phyloP scores from a whole-genome alignment of 2,113 vertebrate species.

The Narcine bancroftii region DNA sequence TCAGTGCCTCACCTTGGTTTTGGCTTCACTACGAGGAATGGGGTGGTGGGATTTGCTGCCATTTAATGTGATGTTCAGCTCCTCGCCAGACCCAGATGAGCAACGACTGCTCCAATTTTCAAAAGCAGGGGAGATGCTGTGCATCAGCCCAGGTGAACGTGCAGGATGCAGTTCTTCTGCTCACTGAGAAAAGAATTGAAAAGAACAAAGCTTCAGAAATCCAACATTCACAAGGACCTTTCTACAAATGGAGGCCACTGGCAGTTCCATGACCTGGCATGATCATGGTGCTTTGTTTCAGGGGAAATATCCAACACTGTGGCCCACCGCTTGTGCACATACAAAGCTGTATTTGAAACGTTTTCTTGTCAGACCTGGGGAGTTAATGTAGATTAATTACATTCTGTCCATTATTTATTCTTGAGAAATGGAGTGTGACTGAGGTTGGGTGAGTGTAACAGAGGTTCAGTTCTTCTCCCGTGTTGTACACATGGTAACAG shows the following conservation, averaged over 20 bases:
- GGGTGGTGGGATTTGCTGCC: not conserved
- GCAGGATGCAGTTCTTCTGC: not conserved
- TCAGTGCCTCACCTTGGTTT: too few relatives aligned
- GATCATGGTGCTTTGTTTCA: too few relatives aligned
- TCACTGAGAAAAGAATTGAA: not conserved
- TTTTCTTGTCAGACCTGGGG: not conserved
- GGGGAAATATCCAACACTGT: not conserved
- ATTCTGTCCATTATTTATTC: slow-evolving; percentile 21
- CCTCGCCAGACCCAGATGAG: not conserved
- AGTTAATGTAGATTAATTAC: not conserved
- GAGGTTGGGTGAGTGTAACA: not conserved
- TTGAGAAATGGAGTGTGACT: not conserved
- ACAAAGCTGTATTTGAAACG: not conserved
- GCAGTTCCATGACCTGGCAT: not conserved
- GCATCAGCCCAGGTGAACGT: not conserved
- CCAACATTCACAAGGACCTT: not conserved
- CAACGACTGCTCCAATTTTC: not conserved
- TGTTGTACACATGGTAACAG: too few relatives aligned
- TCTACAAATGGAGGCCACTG: not conserved
- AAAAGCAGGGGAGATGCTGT: not conserved
- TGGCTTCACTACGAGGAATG: not conserved
- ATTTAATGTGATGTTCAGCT: not conserved
- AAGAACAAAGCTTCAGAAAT: not conserved
- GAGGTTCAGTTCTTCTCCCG: too few relatives aligned
- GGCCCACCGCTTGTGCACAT: not conserved